Evolutionary conservation across 1,140 invertebrate species (phyloP), one percentile per base, ranked within the genome.

Genomic region (Diachasma alloeum): DNA sequence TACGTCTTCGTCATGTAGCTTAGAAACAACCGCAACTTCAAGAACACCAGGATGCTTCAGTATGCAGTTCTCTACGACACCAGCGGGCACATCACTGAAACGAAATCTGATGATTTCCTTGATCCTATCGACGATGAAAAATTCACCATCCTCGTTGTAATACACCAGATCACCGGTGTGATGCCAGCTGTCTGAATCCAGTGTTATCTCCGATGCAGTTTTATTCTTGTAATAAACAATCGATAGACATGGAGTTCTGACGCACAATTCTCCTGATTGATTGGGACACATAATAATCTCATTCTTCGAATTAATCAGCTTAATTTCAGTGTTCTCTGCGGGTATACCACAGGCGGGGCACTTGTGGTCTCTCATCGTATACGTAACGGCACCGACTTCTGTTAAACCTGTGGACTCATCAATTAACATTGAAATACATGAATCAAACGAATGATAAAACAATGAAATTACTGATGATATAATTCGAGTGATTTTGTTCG

Each of bases 21-120:
- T 84, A 2, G 94, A 93, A 46, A 94, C 90, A 0, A 96, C 94
- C 0, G n/a, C 53, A 22, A 59, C 53, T n/a, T 94, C 92, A 39
- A 86, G 80, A 9, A 96, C 90, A 0, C 85, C 90, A 0, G 93
- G 91, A 84, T 95, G 93, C 24, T 87, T 86, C 2, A 91, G 81
- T 13, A 96, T 90, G 22, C 95, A 82, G 66, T 87, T 89, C 84
- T 96, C 19, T 15, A 96, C 19, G n/a, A 59, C 90, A 76, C 72
- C 39, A 9, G 26, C 11, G 0, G 78, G 69, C 5, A 81, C 31
- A 48, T 19, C 53, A 2, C 8, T 2, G 3, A 10, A 0, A 42
- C 56, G 22, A 26, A 36, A 79, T n/a, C 91, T 92, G 77, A 92
- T 92, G 9, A 92, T 81, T 75, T 92, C 91, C 70, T 92, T 92